Conservation (phyloP, 2,113 vertebrate genomes). For the Turdus rufiventris region DNA sequence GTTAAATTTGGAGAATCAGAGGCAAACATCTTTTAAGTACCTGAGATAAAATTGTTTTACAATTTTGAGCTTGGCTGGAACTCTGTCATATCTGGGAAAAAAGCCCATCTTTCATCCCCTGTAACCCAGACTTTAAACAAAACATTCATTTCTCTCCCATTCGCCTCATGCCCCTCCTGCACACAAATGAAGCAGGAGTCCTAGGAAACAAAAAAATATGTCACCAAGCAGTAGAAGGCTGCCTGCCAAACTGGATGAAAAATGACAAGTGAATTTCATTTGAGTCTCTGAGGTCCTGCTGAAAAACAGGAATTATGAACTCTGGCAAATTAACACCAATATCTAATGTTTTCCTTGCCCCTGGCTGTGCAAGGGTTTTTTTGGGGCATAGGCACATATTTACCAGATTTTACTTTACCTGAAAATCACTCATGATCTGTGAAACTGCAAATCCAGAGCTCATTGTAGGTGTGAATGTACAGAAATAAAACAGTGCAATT, state of each 20-base stretch:
- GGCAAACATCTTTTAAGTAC: background rate
- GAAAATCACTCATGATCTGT: background rate
- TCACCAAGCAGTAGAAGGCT: background rate
- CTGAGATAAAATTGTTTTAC: background rate
- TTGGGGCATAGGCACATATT: background rate
- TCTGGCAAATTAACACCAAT: background rate
- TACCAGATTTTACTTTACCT: background rate
- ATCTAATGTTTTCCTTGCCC: background rate
- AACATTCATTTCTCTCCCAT: background rate
- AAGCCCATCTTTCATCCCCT: background rate
- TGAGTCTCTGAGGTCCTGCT: background rate
- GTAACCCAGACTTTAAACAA: background rate
- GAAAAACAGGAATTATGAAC: background rate
- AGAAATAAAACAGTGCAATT: background rate
- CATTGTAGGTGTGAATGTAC: background rate
- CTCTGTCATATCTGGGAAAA: background rate
- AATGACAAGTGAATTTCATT: background rate
- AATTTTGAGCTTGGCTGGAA: background rate
- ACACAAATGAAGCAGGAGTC: background rate
- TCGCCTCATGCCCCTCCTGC: background rate
- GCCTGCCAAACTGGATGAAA: background rate
- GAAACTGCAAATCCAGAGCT: background rate
- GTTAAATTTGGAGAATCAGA: background rate
- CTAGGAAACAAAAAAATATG: background rate
- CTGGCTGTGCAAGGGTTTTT: background rate